phyloP scores from a whole-genome alignment of 2,797 vertebrate genomes.

The Allobates femoralis region DNA sequence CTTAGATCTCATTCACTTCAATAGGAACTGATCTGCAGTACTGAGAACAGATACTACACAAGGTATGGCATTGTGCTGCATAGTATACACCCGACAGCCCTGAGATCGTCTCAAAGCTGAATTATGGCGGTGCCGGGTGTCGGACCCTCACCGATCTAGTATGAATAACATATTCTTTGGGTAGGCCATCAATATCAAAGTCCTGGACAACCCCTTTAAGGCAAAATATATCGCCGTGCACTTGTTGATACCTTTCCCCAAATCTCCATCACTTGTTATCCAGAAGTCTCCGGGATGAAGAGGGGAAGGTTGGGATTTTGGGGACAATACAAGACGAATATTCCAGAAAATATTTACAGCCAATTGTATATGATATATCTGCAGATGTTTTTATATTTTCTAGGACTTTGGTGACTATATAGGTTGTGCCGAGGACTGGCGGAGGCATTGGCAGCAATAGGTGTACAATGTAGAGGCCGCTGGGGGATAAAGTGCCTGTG shows the following conservation, averaged over 20 bases:
- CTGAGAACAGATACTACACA: no score
- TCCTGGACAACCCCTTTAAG: background rate
- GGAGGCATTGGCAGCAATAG: constrained; percentile 3
- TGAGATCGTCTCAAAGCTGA: no score
- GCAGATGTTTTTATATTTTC: background rate
- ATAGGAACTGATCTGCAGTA: no score
- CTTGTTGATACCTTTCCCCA: background rate
- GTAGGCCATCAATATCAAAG: no score
- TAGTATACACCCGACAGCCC: no score
- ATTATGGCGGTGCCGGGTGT: no score
- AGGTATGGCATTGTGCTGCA: no score
- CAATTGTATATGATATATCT: background rate
- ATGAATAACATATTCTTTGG: no score
- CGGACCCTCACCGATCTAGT: no score
- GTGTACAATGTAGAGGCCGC: constrained; percentile 8
- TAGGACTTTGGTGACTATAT: background rate
- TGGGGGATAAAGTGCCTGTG: constrained; percentile 28
- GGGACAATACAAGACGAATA: background rate
- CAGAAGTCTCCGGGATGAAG: background rate
- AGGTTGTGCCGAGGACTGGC: background rate
- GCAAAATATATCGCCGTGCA: background rate
- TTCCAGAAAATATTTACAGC: background rate
- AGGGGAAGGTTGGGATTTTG: background rate
- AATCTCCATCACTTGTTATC: background rate
- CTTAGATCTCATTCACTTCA: no score